Evolutionary conservation across 2,888 invertebrate species (phyloP).

Genomic region (Coelopa pilipes): DNA sequence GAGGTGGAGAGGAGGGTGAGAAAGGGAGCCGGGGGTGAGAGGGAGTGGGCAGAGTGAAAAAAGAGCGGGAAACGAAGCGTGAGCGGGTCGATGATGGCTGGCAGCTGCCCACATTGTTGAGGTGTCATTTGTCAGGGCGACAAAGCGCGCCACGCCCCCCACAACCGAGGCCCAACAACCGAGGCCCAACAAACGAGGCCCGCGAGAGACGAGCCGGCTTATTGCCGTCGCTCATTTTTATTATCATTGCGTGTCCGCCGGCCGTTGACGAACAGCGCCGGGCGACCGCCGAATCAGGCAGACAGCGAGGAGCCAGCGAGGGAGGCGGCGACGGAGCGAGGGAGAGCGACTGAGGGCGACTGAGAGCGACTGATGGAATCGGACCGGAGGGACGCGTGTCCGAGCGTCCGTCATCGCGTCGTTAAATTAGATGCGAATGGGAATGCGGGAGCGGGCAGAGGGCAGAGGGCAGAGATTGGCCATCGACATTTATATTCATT

Average conservation of each 20-base stretch:
- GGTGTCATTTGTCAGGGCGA: constrained; percentile 54
- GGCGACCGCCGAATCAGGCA: too few species aligned
- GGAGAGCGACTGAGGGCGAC: too few species aligned
- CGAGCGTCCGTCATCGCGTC: constrained; percentile 14
- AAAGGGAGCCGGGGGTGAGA: too few species aligned
- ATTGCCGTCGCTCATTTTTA: constrained; percentile 17
- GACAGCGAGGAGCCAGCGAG: too few species aligned
- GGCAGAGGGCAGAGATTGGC: constrained; percentile 43
- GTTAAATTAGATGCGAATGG: constrained; percentile 8
- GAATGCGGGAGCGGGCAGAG: neutral
- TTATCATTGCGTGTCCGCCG: neutral
- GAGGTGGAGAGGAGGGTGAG: too few species aligned
- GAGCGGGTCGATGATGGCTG: constrained; percentile 1
- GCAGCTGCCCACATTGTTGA: constrained; percentile 37
- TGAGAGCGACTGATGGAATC: too few species aligned
- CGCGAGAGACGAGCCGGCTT: neutral
- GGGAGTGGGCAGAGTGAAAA: too few species aligned
- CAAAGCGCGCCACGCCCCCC: neutral
- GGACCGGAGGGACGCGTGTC: neutral
- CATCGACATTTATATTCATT: constrained; percentile 61
- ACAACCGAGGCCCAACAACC: too few species aligned
- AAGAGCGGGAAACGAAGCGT: neutral
- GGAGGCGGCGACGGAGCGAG: too few species aligned
- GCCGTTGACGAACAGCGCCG: constrained; percentile 12
- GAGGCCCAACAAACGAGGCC: too few species aligned